phyloP scores from a whole-genome alignment of 2,113 vertebrate genomes.

The Rhea pennata region DNA sequence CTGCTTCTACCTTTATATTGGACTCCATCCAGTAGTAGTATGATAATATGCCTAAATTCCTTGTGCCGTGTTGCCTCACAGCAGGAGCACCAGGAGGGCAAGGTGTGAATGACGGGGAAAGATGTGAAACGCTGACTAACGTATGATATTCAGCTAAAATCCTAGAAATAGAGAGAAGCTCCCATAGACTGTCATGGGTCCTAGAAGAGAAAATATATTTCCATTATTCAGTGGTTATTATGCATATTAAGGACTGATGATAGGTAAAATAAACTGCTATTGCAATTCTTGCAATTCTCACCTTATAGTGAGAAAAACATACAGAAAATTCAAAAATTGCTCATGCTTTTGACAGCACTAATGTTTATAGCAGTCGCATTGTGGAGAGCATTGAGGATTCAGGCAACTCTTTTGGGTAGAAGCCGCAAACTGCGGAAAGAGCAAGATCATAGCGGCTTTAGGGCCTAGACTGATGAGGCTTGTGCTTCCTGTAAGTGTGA shows the following conservation, averaged over 20 bases:
- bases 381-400: not conserved
- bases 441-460: not conserved
- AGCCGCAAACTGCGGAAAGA: not conserved
- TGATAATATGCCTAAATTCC: not conserved
- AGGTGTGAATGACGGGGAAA: not conserved
- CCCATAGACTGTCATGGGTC: not conserved
- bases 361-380: not conserved
- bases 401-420: not conserved
- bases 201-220: not conserved
- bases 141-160: not conserved
- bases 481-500: not conserved
- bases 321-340: not conserved
- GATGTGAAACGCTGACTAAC: not conserved
- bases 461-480: not conserved
- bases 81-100: not conserved
- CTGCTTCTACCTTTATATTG: not conserved
- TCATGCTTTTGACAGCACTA: not conserved
- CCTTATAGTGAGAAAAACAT: not conserved
- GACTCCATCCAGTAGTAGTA: not conserved
- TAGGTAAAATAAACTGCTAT: not conserved
- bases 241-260: not conserved
- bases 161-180: not conserved
- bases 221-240: not conserved
- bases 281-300: not conserved
- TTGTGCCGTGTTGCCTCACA: not conserved